A percentile compares a stretch with the other conserved stretches of the same genome.
These are phyloP conservation scores for Eupeodes latifasciatus DNA, from an alignment of 2,888 invertebrate species.

Conservation along the genomic window DNA sequence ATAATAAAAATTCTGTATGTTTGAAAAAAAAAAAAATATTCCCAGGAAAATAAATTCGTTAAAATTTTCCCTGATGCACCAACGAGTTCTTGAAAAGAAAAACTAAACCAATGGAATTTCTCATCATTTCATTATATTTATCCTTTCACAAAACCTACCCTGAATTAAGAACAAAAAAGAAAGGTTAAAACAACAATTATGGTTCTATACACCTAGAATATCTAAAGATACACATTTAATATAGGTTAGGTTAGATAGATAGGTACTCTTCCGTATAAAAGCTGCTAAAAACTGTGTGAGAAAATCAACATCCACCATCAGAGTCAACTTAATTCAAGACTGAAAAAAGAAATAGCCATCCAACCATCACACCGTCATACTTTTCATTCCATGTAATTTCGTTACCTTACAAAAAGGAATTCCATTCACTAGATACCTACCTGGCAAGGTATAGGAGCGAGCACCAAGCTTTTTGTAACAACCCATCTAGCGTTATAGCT, in stretches of 20 bases:
- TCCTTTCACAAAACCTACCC: not conserved
- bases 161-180: not conserved
- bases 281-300: slow-evolving; percentile 28
- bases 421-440: slow-evolving; percentile 16
- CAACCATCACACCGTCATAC: slow-evolving; percentile 31
- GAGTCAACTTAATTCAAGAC: not conserved
- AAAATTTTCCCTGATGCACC: too few species aligned
- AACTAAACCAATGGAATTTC: not conserved
- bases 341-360: slow-evolving; percentile 6
- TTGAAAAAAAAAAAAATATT: too few species aligned
- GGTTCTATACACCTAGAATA: too few species aligned
- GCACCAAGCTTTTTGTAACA: slow-evolving; percentile 2
- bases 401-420: slow-evolving; percentile 24
- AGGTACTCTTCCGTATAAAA: not conserved
- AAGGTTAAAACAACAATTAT: slow-evolving; percentile 1
- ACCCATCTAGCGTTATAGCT: not conserved
- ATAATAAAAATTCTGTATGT: too few species aligned
- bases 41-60: too few species aligned
- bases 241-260: not conserved
- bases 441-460: too few species aligned
- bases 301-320: slow-evolving; percentile 16
- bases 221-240: too few species aligned
- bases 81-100: not conserved
- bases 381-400: slow-evolving; percentile 44
- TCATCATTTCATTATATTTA: not conserved